Conservation (phyloP, 2,888 invertebrate genomes). For the Suillia variegata region DNA sequence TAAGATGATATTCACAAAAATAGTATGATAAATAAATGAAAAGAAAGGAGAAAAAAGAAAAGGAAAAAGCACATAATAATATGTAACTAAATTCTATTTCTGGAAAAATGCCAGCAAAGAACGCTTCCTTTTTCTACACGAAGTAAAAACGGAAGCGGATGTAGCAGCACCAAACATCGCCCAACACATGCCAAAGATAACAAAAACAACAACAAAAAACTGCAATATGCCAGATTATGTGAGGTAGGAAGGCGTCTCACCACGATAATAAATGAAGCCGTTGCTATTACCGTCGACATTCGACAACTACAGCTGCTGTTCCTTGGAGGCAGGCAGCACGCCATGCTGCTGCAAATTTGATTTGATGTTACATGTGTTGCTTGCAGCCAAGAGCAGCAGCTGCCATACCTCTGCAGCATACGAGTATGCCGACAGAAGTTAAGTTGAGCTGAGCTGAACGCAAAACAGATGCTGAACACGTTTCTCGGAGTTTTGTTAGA, state of each 20-base stretch:
- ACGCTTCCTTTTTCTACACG: too few species aligned
- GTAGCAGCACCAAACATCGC: slow-evolving; percentile 12
- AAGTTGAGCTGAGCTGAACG: too few species aligned
- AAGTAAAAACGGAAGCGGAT: slow-evolving; percentile 8
- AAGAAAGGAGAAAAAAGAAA: background rate
- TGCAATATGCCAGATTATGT: background rate
- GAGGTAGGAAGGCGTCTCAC: background rate
- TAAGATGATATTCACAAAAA: background rate
- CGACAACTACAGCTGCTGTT: background rate
- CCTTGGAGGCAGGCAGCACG: too few species aligned
- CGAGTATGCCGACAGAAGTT: too few species aligned
- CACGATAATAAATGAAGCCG: background rate
- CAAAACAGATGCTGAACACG: too few species aligned
- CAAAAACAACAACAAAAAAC: background rate
- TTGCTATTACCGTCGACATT: background rate
- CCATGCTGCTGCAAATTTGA: slow-evolving; percentile 7
- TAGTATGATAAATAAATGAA: background rate
- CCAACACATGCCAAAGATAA: background rate
- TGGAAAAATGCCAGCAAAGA: slow-evolving; percentile 5
- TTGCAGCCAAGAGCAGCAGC: too few species aligned
- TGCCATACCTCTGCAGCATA: too few species aligned
- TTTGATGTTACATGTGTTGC: too few species aligned
- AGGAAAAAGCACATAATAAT: background rate
- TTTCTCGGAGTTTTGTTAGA: too few species aligned
- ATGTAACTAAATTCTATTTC: slow-evolving; percentile 4